These are phyloP conservation scores for Drosophila persimilis DNA, from an alignment of 1,140 invertebrate species.

Conservation along the genomic window DNA sequence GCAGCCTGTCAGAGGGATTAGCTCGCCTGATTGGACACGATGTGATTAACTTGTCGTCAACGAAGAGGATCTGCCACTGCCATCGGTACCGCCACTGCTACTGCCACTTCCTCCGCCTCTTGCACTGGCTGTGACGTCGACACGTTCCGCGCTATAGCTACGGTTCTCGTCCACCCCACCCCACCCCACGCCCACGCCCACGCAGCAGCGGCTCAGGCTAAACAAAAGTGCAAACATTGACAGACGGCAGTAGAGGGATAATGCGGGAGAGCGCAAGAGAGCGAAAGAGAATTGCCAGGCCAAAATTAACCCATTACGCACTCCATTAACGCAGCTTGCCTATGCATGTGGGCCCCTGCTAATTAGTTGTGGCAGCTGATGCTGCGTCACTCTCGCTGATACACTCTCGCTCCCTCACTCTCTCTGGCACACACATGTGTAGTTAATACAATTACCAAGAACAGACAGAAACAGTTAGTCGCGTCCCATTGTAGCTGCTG, in stretches of 20 bases:
- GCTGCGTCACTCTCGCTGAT: constrained; percentile 9
- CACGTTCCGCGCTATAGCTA: constrained; percentile 30
- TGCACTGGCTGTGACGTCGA: constrained; percentile 37
- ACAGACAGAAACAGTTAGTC: constrained; percentile 31
- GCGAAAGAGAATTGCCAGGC: constrained; percentile 19
- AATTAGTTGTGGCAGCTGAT: constrained; percentile 77
- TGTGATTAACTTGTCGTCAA: constrained; percentile 77
- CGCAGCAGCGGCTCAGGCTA: constrained; percentile 19
- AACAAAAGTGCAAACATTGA: constrained; percentile 61
- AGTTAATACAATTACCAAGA: constrained; percentile 50
- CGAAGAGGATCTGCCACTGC: constrained; percentile 12
- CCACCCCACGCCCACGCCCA: background rate
- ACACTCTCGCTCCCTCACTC: background rate
- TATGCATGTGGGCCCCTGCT: constrained; percentile 66
- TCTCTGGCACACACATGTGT: constrained; percentile 1
- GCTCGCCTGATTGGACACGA: constrained; percentile 75
- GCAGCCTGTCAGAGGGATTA: constrained; percentile 61
- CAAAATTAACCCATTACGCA: constrained; percentile 80
- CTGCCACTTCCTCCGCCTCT: constrained; percentile 11
- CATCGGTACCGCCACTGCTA: constrained; percentile 20
- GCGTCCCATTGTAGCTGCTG: background rate
- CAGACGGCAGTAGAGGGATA: constrained; percentile 16
- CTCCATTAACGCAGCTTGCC: constrained; percentile 70
- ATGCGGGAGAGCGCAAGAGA: background rate
- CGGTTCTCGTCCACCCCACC: background rate